These are phyloP conservation scores for Oryzias dopingdopingensis DNA, from an alignment of 2,797 vertebrate genomes.

Conservation along the genomic window DNA sequence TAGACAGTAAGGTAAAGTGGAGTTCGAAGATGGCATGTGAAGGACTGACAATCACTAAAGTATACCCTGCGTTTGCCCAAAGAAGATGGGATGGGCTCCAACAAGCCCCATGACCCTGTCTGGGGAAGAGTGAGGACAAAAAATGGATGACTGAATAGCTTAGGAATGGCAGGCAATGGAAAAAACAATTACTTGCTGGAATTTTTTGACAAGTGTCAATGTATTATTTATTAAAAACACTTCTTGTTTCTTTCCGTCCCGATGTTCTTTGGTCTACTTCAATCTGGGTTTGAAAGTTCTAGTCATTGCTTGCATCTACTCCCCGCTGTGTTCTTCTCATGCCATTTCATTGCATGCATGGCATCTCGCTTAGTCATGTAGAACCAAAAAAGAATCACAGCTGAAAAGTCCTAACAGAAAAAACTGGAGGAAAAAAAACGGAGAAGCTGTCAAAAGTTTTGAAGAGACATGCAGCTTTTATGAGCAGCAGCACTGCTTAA, in stretches of 20 bases:
- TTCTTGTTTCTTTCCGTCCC: conserved; percentile 2
- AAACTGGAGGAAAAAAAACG: background rate
- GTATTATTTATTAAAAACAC: conserved; percentile 11
- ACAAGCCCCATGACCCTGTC: too few relatives aligned
- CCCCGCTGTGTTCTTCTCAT: conserved; percentile 17
- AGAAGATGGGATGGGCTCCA: too few relatives aligned
- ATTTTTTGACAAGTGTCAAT: conserved; percentile 1
- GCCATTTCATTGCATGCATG: conserved; percentile 18
- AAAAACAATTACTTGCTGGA: background rate
- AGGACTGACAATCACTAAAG: too few relatives aligned
- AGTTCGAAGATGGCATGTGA: too few relatives aligned
- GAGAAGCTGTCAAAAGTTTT: conserved; percentile 34
- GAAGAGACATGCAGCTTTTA: conserved; percentile 26
- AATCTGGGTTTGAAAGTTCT: conserved; percentile 17
- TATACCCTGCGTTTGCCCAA: too few relatives aligned
- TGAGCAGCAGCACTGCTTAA: background rate
- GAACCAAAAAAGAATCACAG: conserved; percentile 31
- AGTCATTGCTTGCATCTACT: conserved; percentile 23
- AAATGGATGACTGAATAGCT: too few relatives aligned
- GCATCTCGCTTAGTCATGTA: conserved; percentile 42
- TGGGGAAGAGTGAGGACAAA: too few relatives aligned
- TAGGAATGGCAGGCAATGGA: background rate
- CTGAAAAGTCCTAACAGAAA: conserved; percentile 43
- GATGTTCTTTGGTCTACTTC: conserved; percentile 12
- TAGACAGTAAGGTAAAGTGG: too few relatives aligned